phyloP scores from a whole-genome alignment of 2,113 vertebrate genomes.

The Eonycteris spelaea region DNA sequence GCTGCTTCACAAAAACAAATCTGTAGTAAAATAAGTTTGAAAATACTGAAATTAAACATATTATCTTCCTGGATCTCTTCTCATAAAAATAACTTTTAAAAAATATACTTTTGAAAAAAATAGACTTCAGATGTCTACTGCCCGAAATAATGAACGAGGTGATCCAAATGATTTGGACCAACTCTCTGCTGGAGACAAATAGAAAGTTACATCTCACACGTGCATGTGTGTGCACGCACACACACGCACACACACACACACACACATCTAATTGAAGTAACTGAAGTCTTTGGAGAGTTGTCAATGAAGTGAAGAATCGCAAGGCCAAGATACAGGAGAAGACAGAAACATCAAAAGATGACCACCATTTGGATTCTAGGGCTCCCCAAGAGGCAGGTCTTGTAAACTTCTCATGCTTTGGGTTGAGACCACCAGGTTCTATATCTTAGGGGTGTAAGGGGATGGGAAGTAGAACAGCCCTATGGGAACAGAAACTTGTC shows the following conservation, averaged over 20 bases:
- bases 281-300: not conserved
- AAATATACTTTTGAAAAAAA: not conserved
- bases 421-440: not conserved
- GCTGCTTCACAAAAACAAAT: slow-evolving; percentile 26
- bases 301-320: not conserved
- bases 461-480: not conserved
- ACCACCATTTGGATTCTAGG: not conserved
- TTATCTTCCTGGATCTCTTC: not conserved
- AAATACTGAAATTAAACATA: slow-evolving; percentile 24
- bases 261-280: not conserved
- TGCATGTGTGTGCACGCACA: too few species aligned
- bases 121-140: not conserved
- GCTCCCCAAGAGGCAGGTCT: not conserved
- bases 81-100: not conserved
- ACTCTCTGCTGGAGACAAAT: not conserved
- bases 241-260: not conserved
- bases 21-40: not conserved
- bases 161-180: not conserved
- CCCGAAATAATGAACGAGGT: not conserved
- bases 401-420: not conserved
- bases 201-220: not conserved
- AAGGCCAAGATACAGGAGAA: not conserved
- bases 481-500: not conserved
- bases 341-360: not conserved
- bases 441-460: not conserved